Evolutionary conservation across 2,113 vertebrate species (phyloP), one percentile per base, ranked within the genome.

Genomic region (Dinomys branickii): DNA sequence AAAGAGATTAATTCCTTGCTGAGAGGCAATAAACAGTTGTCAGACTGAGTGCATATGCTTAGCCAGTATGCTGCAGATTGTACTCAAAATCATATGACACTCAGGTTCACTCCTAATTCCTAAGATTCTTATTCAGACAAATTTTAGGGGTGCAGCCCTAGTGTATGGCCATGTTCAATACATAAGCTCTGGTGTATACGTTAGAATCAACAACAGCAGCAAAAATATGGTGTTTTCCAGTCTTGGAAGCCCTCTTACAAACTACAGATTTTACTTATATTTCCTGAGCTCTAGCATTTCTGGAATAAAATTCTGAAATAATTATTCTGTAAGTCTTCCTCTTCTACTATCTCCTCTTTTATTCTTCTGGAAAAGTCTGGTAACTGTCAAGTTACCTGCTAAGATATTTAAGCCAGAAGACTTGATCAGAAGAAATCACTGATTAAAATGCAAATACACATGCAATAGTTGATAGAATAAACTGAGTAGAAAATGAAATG

Each of bases 401-500:
- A 47, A 94, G 82, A 96, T 11, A 77, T 61, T 83, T 17, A 83
- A 56, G 24, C 8, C 59, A 35, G 50, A 77, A 33, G 35, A 91
- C 6, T 13, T 83, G 75, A 85, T 93, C 44, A 83, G 33, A 56
- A 69, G 44, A 69, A 77, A 52, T 96, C 38, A 85, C n/a, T 91
- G 50, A 77, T 61, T 96, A 54, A 54, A 38, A 16, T 26, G 35
- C 7, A 19, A 65, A 52, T 30, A 58, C 44, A 33, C 19, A 81
- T 20, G 50, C 56, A 50, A 93, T 81, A 75, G 16, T 65, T 92
- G 52, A 58, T 75, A 67, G n/a, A 44, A 67, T 44, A 85, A 65
- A 89, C 33, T 94, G 65, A 77, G 33, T 63, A 35, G 56, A 38
- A 85, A 97, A 85, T 24, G 47, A 84, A 85, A 56, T 85, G 16